Evolutionary conservation across 2,113 vertebrate genomes (phyloP), one percentile per base, ranked within the genome.

Genomic region (Lota lota): DNA sequence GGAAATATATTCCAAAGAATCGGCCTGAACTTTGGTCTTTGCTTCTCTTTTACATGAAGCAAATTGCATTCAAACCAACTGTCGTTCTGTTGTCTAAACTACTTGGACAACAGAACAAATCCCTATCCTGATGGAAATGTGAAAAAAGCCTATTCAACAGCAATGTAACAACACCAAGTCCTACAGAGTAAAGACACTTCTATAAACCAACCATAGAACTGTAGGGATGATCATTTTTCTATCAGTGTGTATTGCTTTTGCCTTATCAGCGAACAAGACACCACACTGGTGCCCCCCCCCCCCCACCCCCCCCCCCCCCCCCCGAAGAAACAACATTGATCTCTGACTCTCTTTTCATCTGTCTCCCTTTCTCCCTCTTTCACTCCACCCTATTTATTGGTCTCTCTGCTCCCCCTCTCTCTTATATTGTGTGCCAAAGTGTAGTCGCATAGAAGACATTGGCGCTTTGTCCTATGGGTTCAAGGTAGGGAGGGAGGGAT

Each of bases 381-480:
- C 67, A 76, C 74, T 82, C 82, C 28, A 33, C 28, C 12, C 40
- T 47, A 5, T 47, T 2, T 4, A 33, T 33, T 4, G 78, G 69
- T 78, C 61, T 79, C 53, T 18, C 53, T 56, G 17, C n/a, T 56
- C 61, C 71, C 53, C 72, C 63, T 70, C 70, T 70, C 68, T 62
- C 74, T 81, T 67, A 73, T 64, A 70, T 87, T 88, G 76, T 83
- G 77, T n/a, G 28, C 57, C 70, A 56, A 69, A 74, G 68, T 54
- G 6, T 67, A 68, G 70, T 74, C 77, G 67, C 76, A 67, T 61
- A 61, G 77, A 85, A 85, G 70, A 87, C 85, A 87, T 73, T 76
- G 75, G 73, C 61, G 74, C 85, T 90, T 90, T 90, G 87, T 90
- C 79, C 83, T 81, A 20, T 66, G 78, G 82, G 77, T 10, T 47